Conservation (phyloP, 64 coral and sea anemone genomes). For the Pocillopora damicornis region DNA sequence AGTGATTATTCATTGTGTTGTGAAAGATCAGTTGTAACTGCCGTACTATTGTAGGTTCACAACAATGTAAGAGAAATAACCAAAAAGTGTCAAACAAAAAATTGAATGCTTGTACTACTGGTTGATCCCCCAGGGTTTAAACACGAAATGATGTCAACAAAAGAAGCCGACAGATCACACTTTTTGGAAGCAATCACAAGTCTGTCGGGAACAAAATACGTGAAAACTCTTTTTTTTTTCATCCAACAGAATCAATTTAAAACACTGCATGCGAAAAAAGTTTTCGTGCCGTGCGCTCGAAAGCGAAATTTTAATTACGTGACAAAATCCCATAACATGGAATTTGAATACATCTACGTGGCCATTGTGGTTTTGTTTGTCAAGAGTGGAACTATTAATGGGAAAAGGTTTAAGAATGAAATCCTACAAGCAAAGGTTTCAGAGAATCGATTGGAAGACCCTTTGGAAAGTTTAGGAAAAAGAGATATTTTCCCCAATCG, state of each 20-base stretch:
- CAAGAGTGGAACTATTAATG: conserved; percentile 43
- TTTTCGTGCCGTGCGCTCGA: conserved; percentile 2
- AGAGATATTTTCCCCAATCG: background rate
- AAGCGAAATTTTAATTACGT: conserved; percentile 40
- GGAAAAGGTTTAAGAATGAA: background rate
- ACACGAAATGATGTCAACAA: background rate
- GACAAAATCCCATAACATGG: conserved; percentile 1
- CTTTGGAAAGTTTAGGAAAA: background rate
- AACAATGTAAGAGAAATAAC: background rate
- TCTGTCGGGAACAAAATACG: background rate
- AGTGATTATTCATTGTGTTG: background rate
- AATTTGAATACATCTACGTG: conserved; percentile 31
- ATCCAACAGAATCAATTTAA: background rate
- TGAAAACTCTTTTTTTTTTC: background rate
- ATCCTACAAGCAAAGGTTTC: background rate
- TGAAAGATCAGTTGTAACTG: background rate
- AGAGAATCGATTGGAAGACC: background rate
- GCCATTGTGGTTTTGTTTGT: conserved; percentile 45
- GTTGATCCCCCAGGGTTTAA: conserved; percentile 25
- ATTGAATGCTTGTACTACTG: conserved; percentile 10
- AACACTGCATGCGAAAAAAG: background rate
- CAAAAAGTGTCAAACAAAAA: conserved; percentile 1
- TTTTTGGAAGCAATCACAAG: background rate
- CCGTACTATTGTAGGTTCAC: background rate
- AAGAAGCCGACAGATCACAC: conserved; percentile 10